Evolutionary conservation across 2,888 invertebrate genomes (phyloP).

Genomic region (Cosmopolites sordidus): DNA sequence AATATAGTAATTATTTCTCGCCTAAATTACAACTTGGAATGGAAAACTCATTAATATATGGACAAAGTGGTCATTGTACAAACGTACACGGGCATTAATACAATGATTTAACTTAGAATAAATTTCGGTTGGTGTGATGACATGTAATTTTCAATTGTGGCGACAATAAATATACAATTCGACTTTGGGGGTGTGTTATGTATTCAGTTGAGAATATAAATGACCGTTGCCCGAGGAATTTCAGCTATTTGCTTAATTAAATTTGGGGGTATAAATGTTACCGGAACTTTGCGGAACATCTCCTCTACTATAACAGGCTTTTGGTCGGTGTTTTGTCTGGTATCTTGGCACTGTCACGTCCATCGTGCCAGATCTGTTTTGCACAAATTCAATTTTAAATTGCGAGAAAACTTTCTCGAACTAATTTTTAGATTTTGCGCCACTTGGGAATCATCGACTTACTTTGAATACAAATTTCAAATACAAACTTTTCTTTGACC

Average conservation of each 20-base stretch:
- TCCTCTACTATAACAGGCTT: conserved; percentile 15
- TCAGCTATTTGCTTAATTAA: conserved; percentile 43
- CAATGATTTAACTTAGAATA: conserved; percentile 30
- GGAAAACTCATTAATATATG: conserved; percentile 23
- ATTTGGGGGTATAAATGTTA: conserved; percentile 42
- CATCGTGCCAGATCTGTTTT: conserved; percentile 12
- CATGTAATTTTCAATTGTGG: conserved; percentile 32
- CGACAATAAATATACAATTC: conserved; percentile 34
- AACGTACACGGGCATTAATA: conserved; percentile 21
- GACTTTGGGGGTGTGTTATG: conserved; percentile 38
- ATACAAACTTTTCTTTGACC: neutral
- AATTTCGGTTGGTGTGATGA: conserved; percentile 30
- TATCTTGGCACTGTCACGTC: conserved; percentile 8
- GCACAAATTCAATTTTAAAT: conserved; percentile 20
- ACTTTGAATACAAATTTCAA: conserved; percentile 36
- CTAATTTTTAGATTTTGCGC: conserved; percentile 14
- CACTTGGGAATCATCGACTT: conserved; percentile 27
- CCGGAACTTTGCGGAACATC: conserved; percentile 34
- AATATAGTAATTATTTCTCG: conserved; percentile 2
- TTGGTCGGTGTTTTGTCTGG: conserved; percentile 20
- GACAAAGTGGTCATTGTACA: conserved; percentile 19
- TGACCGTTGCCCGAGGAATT: conserved; percentile 43
- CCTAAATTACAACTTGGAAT: conserved; percentile 7
- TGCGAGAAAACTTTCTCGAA: conserved; percentile 7
- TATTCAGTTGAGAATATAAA: conserved; percentile 41